Base-by-base conservation (phyloP, 2,113 vertebrate species). In the Columba janthina region DNA sequence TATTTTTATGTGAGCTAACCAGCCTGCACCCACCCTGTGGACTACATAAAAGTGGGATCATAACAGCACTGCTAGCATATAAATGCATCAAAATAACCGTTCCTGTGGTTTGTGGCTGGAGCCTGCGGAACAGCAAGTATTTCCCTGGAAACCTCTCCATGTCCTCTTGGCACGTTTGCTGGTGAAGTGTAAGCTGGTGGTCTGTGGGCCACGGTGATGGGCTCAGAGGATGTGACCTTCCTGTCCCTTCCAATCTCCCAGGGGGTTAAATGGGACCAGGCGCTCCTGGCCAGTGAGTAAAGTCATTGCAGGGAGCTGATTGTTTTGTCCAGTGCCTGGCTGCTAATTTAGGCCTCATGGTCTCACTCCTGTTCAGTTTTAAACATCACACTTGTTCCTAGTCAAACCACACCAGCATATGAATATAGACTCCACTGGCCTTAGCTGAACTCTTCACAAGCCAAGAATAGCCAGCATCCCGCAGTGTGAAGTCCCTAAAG, bases 381-480 rank as follows among this genome's bases (percentile, higher is more conserved):
- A 93, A 90, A 90, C 53, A 72, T 66, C 16, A 5, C 15, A 15
- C 62, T 80, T 90, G 88, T 88, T 69, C 69, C 91, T 42, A 84
- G 73, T 88, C 66, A 85, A 83, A 85, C 78, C 78, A 73, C 64
- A 70, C 29, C 64, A 74, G 34, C 34, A 26, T 31, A 82, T 46
- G 77, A 91, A 90, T 40, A 95, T 28, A 87, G 31, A 57, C 21
- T 74, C 40, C 25, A 31, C 2, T 83, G 74, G 78, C 87, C 93
- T 90, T 20, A 89, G 85, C n/a, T 88, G 94, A 93, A 94, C 94
- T 85, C 36, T 69, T 76, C 77, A 48, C 4, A 79, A 79, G 58
- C 16, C 78, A 85, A 53, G 56, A 90, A 91, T 48, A 96, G 71
- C 20, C 71, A 77, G 42, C 34, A 71, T 77, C 58, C 71, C 4